phyloP scores from a whole-genome alignment of 2,113 vertebrate species.

The Gopherus flavomarginatus region DNA sequence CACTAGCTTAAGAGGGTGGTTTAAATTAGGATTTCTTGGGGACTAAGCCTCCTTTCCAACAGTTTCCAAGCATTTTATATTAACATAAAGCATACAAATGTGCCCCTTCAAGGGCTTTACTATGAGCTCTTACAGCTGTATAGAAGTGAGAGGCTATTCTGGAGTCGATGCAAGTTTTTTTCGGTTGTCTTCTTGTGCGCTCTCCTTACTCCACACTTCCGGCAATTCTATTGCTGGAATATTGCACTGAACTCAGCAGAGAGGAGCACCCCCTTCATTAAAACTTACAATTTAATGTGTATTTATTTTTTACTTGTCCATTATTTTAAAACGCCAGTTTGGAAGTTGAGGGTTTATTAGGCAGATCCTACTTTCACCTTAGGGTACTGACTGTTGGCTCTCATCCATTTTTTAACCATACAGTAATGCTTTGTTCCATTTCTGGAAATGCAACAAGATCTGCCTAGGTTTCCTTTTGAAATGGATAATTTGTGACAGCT shows the following conservation, averaged over 20 bases:
- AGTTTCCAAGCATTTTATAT: conserved; percentile 69
- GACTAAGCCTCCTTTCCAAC: conserved; percentile 62
- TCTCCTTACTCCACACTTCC: neutral
- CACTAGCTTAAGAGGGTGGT: conserved; percentile 46
- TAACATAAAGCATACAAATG: conserved; percentile 64
- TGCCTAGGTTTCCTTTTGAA: conserved; percentile 70
- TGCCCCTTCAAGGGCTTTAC: conserved; percentile 62
- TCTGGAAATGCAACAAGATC: conserved; percentile 72
- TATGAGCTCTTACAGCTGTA: conserved; percentile 67
- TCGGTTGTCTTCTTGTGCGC: conserved; percentile 1
- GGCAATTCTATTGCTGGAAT: neutral
- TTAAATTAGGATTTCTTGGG: conserved; percentile 60
- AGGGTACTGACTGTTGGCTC: conserved; percentile 71
- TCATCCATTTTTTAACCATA: conserved; percentile 65
- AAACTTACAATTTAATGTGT: neutral
- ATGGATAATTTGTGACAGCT: conserved; percentile 70
- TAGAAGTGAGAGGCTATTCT: conserved; percentile 55
- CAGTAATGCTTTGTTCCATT: conserved; percentile 72
- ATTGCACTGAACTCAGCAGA: neutral
- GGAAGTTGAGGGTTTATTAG: conserved; percentile 64
- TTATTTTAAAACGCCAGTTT: conserved; percentile 51
- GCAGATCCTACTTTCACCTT: conserved; percentile 69
- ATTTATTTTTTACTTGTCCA: conserved; percentile 44
- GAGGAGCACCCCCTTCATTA: conserved; percentile 7
- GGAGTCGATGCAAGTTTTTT: conserved; percentile 54